Base-by-base conservation (phyloP, 2,888 invertebrate species). In the Entomobrya proxima region DNA sequence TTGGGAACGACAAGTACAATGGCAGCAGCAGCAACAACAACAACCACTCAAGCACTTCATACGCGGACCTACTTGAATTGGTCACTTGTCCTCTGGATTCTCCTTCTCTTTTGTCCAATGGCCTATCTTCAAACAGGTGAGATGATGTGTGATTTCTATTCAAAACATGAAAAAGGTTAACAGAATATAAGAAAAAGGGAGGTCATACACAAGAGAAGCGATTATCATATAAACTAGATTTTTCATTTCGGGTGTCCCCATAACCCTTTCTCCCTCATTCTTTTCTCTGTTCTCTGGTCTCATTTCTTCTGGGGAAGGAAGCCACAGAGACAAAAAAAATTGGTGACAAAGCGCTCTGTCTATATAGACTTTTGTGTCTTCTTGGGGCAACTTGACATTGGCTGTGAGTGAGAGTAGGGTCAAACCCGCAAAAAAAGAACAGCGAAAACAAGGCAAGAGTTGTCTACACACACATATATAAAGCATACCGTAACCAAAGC, bases 51-150 rank as follows among this genome's bases (percentile, higher is more conserved):
- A n/a, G n/a, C n/a, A n/a, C n/a, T n/a, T n/a, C 82, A 75, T 32
- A 69, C 74, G 2, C 58, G 79, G 18, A 76, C 35, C 69, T 79
- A 79, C 64, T 79, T 87, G 55, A 82, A 79, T 50, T 88, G 86
- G 86, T 85, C 86, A 27, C 76, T 85, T 55, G 61, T 88, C 15
- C 30, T 89, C 9, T 89, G 89, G 88, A 89, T 89, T 32, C 78
- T 89, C 27, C 75, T 89, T 4, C 83, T 89, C 80, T 84, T 87
- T 30, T 88, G 81, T 72, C 87, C 86, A 87, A 81, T 85, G 77
- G 81, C 84, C 47, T 84, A 84, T 77, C 88, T 85, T 69, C 88
- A 88, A 79, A 86, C 86, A 80, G 88, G 88, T 88, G 77, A 88
- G 86, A 78, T 55, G 13, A 40, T 84, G 9, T 21, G 13, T n/a